Evolutionary conservation across 2,888 invertebrate genomes (phyloP).

Genomic region (Xylota segnis): DNA sequence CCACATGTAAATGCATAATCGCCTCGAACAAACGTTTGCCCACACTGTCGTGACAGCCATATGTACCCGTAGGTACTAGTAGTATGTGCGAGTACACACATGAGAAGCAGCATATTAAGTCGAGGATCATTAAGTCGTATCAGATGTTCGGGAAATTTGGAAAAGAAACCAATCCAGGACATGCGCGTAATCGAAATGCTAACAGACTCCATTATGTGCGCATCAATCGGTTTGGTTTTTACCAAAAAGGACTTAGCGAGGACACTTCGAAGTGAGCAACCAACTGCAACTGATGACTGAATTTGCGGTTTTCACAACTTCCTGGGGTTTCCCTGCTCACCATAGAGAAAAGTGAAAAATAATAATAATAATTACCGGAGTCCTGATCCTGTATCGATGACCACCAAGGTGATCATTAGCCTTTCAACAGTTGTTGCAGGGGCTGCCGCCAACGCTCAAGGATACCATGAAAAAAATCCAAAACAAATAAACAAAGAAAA

Average conservation of each 20-base stretch:
- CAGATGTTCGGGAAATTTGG: slow-evolving; percentile 68
- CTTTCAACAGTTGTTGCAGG: slow-evolving; percentile 73
- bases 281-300: slow-evolving; percentile 49
- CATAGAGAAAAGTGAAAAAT: slow-evolving; percentile 25
- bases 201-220: slow-evolving; percentile 30
- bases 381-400: slow-evolving; percentile 52
- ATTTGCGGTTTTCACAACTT: slow-evolving; percentile 58
- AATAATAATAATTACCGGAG: slow-evolving; percentile 57
- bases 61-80: neutral
- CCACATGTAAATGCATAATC: slow-evolving; percentile 48
- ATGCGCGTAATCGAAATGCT: slow-evolving; percentile 25
- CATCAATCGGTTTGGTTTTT: slow-evolving; percentile 44
- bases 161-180: slow-evolving; percentile 23
- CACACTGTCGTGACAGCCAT: neutral
- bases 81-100: neutral
- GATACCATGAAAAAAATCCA: slow-evolving; percentile 67
- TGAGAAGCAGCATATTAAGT: slow-evolving; percentile 13
- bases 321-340: slow-evolving; percentile 52
- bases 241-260: slow-evolving; percentile 40
- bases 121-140: slow-evolving; percentile 73
- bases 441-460: slow-evolving; percentile 46
- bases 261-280: slow-evolving; percentile 33
- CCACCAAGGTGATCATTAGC: slow-evolving; percentile 69
- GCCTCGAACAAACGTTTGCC: slow-evolving; percentile 25
- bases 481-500: slow-evolving; percentile 55